Conservation (phyloP, 2,797 vertebrate species). For the Acomys russatus region DNA sequence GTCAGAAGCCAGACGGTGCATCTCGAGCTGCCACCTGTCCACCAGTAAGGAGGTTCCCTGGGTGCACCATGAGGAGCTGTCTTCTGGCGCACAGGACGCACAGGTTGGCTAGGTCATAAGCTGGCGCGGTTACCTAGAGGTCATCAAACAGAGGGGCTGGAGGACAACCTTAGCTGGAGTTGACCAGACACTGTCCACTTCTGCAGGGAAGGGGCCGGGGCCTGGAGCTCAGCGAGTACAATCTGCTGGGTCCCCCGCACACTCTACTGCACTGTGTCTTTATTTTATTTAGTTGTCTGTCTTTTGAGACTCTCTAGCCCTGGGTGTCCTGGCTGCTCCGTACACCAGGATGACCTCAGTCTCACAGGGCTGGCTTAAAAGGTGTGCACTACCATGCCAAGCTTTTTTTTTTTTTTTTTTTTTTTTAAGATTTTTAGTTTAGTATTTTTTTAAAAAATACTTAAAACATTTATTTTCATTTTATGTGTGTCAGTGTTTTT, state of each 20-base stretch:
- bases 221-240: neutral
- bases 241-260: too few relatives aligned
- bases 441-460: too few relatives aligned
- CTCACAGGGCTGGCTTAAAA: too few relatives aligned
- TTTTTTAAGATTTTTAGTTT: too few relatives aligned
- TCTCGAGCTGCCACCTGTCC: neutral
- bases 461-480: too few relatives aligned
- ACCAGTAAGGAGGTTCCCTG: neutral
- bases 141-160: neutral
- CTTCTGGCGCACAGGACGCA: neutral
- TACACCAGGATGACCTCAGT: neutral
- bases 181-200: neutral
- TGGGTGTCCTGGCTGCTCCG: neutral
- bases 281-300: neutral
- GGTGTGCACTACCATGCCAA: too few relatives aligned
- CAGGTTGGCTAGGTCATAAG: neutral
- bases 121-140: neutral
- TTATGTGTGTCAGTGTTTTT: too few relatives aligned
- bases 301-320: neutral
- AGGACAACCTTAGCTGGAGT: neutral
- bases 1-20: neutral
- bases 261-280: neutral
- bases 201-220: neutral
- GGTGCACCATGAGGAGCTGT: rapidly evolving
- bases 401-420: too few relatives aligned